Evolutionary conservation across 64 coral and sea anemone genomes (phyloP).

Genomic region (Orbicella faveolata): DNA sequence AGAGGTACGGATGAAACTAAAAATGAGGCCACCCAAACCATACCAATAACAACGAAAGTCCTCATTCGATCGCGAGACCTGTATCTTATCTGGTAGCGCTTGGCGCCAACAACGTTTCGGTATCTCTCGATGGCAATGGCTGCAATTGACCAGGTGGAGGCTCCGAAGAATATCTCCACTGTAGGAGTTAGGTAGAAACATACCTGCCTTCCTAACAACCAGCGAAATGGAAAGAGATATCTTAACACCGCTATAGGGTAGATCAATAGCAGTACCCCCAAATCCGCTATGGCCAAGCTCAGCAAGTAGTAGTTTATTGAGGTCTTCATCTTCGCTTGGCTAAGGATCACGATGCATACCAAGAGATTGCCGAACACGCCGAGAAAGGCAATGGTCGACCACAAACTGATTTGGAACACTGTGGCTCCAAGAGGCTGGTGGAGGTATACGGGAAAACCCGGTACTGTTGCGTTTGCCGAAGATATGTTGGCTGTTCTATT

Average conservation of each 20-base stretch:
- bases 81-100: background rate
- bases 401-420: background rate
- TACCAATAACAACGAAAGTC: conserved; percentile 8
- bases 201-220: conserved; percentile 5
- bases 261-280: conserved; percentile 15
- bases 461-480: background rate
- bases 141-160: conserved; percentile 60
- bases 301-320: conserved; percentile 17
- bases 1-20: conserved; percentile 33
- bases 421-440: background rate
- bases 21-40: conserved; percentile 48
- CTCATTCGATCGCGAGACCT: conserved; percentile 3
- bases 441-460: background rate
- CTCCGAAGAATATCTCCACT: conserved; percentile 42
- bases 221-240: background rate
- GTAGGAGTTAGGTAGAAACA: conserved; percentile 42
- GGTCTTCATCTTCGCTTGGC: conserved; percentile 26
- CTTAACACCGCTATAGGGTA: background rate
- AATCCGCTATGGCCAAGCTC: conserved; percentile 40
- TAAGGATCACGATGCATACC: conserved; percentile 17
- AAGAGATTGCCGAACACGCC: conserved; percentile 44
- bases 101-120: conserved; percentile 27
- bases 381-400: background rate
- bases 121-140: conserved; percentile 54
- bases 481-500: background rate